Base-by-base conservation (phyloP, 2,113 vertebrate genomes). In the Sinosuthora webbiana region DNA sequence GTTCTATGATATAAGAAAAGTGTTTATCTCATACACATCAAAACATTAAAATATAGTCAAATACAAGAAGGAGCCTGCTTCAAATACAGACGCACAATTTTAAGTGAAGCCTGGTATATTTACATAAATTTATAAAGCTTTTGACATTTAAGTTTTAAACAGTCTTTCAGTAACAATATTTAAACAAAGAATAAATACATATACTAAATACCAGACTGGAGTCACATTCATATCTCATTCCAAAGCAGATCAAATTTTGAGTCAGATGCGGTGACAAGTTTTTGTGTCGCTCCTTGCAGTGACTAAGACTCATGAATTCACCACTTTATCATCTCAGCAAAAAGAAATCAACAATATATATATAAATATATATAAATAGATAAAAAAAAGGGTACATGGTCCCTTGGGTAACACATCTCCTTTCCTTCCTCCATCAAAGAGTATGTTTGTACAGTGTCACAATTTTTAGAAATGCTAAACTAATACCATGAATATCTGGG, bases 1-100 rank as follows among this genome's bases (percentile, higher is more conserved):
- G 18, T 6, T 30, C 53, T 73, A 8, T 0, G 1, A 20, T 0
- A 0, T 14, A 50, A 42, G 30, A 83, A n/a, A 39, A 57, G 14
- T 15, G 39, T 60, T 68, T 42, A 11, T 42, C 59, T 65, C 21
- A 28, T 7, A 62, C n/a, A 20, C 5, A 55, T 15, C 6, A 55
- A 88, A 90, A 70, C 17, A 42, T 37, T 16, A 79, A 18, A 79
- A 67, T 33, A 50, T 2, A 75, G 22, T 31, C 12, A 62, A 69
- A 77, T 15, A 44, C 12, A 35, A 47, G 59, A 41, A 52, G 18
- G 1, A 82, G 49, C 5, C 35, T 47, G 35, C 20, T 75, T 42
- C 57, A 79, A 71, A 83, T 15, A 35, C 13, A 76, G 15, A 50
- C 2, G 28, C 6, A 19, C 7, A 30, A 9, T 52, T 86, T 47